Evolutionary conservation across 2,888 invertebrate genomes (phyloP).

Genomic region (Bombylius major): DNA sequence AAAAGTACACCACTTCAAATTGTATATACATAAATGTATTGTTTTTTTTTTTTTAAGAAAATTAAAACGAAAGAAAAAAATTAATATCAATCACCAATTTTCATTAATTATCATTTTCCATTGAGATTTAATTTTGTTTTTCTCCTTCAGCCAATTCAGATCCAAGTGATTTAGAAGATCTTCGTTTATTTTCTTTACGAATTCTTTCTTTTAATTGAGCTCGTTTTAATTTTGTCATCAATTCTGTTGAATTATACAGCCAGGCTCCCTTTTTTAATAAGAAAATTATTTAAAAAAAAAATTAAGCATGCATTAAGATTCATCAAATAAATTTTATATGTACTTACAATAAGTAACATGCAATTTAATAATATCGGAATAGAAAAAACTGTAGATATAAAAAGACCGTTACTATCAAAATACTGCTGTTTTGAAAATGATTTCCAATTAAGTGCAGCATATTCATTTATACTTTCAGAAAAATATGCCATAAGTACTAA

Average conservation of each 20-base stretch:
- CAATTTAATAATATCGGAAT: constrained; percentile 84
- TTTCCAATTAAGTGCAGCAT: constrained; percentile 78
- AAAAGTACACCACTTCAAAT: no score
- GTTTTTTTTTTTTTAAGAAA: no score
- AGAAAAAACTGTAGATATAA: constrained; percentile 89
- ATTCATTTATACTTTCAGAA: constrained; percentile 80
- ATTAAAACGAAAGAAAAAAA: no score
- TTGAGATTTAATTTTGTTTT: no score
- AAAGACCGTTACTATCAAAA: constrained; percentile 85
- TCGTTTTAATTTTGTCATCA: constrained; percentile 73
- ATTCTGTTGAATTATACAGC: constrained; percentile 77
- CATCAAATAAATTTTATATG: no score
- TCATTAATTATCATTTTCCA: no score
- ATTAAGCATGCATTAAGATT: no score
- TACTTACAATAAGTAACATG: constrained; percentile 83
- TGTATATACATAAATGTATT: no score
- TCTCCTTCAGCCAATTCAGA: not conserved
- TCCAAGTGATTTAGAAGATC: not conserved
- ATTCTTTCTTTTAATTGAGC: constrained; percentile 63
- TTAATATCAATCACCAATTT: not conserved
- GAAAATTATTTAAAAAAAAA: no score
- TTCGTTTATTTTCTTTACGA: constrained; percentile 39
- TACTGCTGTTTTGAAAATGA: constrained; percentile 83
- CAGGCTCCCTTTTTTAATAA: constrained; percentile 57
- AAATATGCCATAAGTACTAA: constrained; percentile 75